Conservation (phyloP, 2,113 vertebrate species). For the Chitala chitala region DNA sequence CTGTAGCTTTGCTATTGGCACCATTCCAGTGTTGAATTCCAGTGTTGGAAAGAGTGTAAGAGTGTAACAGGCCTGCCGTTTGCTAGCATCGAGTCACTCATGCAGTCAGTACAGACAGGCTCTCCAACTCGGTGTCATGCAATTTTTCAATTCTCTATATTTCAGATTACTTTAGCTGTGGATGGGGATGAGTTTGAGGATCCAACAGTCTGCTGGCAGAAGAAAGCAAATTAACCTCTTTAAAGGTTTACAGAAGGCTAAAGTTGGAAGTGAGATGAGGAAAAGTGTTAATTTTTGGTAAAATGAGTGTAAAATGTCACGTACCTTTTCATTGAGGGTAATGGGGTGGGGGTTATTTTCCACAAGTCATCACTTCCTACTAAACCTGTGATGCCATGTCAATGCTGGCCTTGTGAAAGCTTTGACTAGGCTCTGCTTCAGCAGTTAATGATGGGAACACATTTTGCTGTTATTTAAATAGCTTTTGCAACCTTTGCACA, state of each 20-base stretch:
- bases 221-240: neutral
- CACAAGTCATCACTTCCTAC: neutral
- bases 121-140: neutral
- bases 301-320: neutral
- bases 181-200: neutral
- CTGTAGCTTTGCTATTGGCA: no score
- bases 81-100: no score
- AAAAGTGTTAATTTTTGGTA: neutral
- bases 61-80: no score
- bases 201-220: neutral
- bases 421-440: neutral
- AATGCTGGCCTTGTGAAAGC: neutral
- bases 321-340: neutral
- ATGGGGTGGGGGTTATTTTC: neutral
- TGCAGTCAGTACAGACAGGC: neutral
- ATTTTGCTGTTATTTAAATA: conserved; percentile 6
- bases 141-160: neutral
- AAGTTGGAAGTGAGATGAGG: neutral
- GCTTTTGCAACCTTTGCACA: neutral
- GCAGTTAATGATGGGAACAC: neutral
- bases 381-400: neutral
- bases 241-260: neutral
- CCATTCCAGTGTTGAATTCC: no score
- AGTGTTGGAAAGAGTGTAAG: no score
- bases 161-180: neutral